Percentiles rank a stretch among this genome's conserved stretches.
Evolutionary conservation across 2,888 invertebrate genomes (phyloP).

Genomic region (Entomobrya multifasciata): DNA sequence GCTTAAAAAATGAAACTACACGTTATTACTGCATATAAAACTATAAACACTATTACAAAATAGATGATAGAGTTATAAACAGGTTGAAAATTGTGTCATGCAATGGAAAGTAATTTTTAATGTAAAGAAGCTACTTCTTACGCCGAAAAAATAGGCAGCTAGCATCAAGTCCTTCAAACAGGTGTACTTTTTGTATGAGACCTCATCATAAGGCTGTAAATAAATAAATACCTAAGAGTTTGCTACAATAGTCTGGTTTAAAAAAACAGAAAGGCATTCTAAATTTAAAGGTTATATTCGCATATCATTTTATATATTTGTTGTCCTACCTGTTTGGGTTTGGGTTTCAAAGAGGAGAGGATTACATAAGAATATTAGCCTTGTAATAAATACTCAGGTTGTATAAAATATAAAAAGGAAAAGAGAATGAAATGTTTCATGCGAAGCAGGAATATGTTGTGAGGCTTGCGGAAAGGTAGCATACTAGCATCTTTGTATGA

Average conservation of each 20-base stretch:
- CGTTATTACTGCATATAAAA: too few species aligned
- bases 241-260: conserved; percentile 18
- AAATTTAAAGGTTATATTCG: too few species aligned
- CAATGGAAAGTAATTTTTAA: neutral
- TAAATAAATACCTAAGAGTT: conserved; percentile 56
- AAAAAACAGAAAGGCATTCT: conserved; percentile 2
- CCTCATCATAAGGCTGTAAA: conserved; percentile 37
- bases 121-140: conserved; percentile 9
- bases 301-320: neutral
- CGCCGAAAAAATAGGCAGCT: conserved; percentile 9
- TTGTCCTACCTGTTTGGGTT: neutral
- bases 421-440: too few species aligned
- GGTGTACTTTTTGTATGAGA: conserved; percentile 7
- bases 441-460: neutral
- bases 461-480: too few species aligned
- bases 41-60: too few species aligned
- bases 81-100: neutral
- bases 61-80: too few species aligned
- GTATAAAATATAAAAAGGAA: conserved; percentile 14
- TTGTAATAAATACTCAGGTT: neutral
- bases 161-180: conserved; percentile 35
- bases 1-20: too few species aligned
- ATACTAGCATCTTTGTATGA: neutral
- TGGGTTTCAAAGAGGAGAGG: conserved; percentile 14
- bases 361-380: conserved; percentile 6